Percentiles rank a stretch among this genome's conserved stretches.
Evolutionary conservation across 1,140 invertebrate species (phyloP).

Genomic region (Panagrolaimus sp.): DNA sequence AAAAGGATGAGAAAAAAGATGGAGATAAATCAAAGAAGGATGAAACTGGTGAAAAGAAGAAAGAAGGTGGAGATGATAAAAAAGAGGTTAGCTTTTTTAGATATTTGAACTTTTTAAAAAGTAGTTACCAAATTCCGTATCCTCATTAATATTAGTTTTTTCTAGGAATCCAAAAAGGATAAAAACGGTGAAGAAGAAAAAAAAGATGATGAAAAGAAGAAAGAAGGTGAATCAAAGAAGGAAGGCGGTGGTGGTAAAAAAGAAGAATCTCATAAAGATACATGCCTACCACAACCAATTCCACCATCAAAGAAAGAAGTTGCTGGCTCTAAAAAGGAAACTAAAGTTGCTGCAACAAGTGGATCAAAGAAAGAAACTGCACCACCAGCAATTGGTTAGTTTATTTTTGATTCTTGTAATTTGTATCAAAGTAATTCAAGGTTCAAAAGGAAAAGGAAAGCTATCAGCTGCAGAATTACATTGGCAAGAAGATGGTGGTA

Average conservation of each 20-base stretch:
- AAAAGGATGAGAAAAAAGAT: slow-evolving; percentile 24
- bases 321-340: slow-evolving; percentile 1
- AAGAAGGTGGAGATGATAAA: slow-evolving; percentile 18
- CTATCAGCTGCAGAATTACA: slow-evolving; percentile 15
- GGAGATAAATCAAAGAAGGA: slow-evolving; percentile 31
- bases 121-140: too few species aligned
- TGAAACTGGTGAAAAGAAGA: neutral
- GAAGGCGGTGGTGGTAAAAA: slow-evolving; percentile 19
- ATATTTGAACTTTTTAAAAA: neutral
- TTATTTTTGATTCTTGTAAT: neutral
- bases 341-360: slow-evolving; percentile 5
- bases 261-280: slow-evolving; percentile 2
- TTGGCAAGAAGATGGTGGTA: slow-evolving; percentile 23
- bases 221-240: slow-evolving; percentile 11
- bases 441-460: slow-evolving; percentile 7
- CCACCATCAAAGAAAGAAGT: slow-evolving; percentile 2
- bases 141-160: neutral
- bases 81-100: neutral
- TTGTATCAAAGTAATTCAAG: neutral
- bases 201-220: neutral
- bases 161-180: neutral
- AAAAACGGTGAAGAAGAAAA: slow-evolving; percentile 8
- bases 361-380: slow-evolving; percentile 9
- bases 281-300: neutral
- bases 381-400: neutral